These are phyloP conservation scores for Amiota minor DNA, from an alignment of 2,888 invertebrate genomes.

Conservation along the genomic window DNA sequence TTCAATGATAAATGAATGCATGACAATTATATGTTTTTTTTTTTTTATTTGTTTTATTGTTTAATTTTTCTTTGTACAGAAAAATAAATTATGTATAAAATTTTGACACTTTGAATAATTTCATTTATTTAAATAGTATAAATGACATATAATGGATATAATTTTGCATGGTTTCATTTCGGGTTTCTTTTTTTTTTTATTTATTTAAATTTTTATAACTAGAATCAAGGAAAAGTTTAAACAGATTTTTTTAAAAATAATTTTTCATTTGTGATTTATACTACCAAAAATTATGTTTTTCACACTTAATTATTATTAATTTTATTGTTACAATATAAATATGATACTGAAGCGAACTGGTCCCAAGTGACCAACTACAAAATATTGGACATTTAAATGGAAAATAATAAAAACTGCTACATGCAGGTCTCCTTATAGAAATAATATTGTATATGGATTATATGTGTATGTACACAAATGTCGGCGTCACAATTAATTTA, in stretches of 20 bases:
- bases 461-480: too few relatives aligned
- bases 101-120: conserved; percentile 6
- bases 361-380: not conserved
- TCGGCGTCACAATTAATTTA: conserved; percentile 17
- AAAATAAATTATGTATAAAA: not conserved
- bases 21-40: not conserved
- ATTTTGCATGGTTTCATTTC: too few relatives aligned
- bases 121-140: not conserved
- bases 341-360: not conserved
- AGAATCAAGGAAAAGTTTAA: too few relatives aligned
- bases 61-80: not conserved
- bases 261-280: too few relatives aligned
- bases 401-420: not conserved
- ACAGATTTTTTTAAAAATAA: too few relatives aligned
- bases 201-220: too few relatives aligned
- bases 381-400: not conserved
- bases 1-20: not conserved
- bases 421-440: not conserved
- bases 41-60: not conserved
- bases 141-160: not conserved
- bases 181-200: too few relatives aligned
- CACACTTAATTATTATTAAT: conserved; percentile 17
- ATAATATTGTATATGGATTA: too few relatives aligned
- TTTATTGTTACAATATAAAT: not conserved
- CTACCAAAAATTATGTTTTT: not conserved